Conservation (phyloP, 2,113 vertebrate species). For the Sitta europaea region DNA sequence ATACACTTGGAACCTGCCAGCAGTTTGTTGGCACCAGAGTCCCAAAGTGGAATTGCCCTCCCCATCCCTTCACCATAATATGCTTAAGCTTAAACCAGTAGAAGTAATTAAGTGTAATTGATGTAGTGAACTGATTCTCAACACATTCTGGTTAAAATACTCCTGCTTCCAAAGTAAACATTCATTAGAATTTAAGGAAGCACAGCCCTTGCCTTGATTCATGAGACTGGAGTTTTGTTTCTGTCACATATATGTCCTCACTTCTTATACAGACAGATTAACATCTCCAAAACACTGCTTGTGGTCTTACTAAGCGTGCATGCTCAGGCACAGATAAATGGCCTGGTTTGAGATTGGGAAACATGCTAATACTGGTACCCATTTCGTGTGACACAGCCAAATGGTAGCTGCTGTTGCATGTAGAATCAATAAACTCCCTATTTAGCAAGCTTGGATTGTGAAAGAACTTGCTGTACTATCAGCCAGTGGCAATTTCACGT, state of each 20-base stretch:
- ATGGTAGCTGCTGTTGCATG: not conserved
- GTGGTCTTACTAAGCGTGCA: not conserved
- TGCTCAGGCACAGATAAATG: not conserved
- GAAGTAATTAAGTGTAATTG: not conserved
- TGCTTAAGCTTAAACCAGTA: not conserved
- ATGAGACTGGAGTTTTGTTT: not conserved
- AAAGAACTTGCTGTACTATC: not conserved
- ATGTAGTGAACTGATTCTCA: not conserved
- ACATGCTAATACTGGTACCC: not conserved
- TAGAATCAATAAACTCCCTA: not conserved
- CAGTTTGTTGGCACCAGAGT: not conserved
- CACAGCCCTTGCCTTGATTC: not conserved
- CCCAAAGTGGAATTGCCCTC: not conserved
- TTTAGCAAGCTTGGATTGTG: not conserved
- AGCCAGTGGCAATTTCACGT: not conserved
- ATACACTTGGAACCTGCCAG: not conserved
- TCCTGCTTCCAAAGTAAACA: not conserved
- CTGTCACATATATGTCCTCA: not conserved
- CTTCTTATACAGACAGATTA: not conserved
- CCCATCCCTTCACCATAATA: not conserved
- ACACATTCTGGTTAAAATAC: not conserved
- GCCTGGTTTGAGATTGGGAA: not conserved
- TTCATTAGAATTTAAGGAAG: not conserved
- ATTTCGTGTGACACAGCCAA: not conserved
- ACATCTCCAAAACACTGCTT: not conserved